Percentiles rank a stretch among this genome's conserved stretches.
Conservation (phyloP, 2,888 invertebrate genomes). For the Margaritifera margaritifera region DNA sequence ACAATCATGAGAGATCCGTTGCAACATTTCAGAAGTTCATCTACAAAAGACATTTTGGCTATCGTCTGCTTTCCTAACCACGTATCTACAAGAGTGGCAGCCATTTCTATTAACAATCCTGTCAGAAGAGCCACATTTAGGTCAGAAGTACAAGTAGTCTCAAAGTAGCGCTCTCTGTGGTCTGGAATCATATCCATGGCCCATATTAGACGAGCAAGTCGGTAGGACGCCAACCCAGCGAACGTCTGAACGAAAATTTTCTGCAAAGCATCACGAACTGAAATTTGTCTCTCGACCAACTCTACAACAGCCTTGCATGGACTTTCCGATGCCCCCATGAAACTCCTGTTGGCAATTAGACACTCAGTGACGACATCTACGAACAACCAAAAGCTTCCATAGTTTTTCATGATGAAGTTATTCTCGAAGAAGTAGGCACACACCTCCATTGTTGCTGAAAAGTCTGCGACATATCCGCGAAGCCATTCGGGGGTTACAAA, state of each 20-base stretch:
- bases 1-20: constrained; percentile 63
- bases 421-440: constrained; percentile 67
- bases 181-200: constrained; percentile 62
- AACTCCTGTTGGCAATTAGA: constrained; percentile 58
- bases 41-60: constrained; percentile 38
- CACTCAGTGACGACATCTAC: constrained; percentile 56
- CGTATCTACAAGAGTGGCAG: constrained; percentile 57
- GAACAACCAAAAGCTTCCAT: constrained; percentile 56
- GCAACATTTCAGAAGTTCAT: constrained; percentile 57
- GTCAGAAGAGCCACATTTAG: constrained; percentile 53
- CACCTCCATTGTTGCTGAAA: constrained; percentile 61
- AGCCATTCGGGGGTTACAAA: constrained; percentile 37
- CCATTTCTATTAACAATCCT: constrained; percentile 57
- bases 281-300: constrained; percentile 40
- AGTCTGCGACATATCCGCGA: constrained; percentile 51
- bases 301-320: constrained; percentile 58
- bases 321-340: constrained; percentile 62
- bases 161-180: constrained; percentile 55
- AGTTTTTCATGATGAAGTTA: constrained; percentile 62
- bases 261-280: constrained; percentile 31
- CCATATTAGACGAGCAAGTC: constrained; percentile 60
- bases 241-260: constrained; percentile 53
- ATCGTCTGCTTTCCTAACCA: constrained; percentile 61
- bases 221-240: constrained; percentile 61
- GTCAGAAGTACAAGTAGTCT: constrained; percentile 57